Evolutionary conservation across 2,113 vertebrate genomes (phyloP), one percentile per base, ranked within the genome.

Genomic region (Labrus mixtus): DNA sequence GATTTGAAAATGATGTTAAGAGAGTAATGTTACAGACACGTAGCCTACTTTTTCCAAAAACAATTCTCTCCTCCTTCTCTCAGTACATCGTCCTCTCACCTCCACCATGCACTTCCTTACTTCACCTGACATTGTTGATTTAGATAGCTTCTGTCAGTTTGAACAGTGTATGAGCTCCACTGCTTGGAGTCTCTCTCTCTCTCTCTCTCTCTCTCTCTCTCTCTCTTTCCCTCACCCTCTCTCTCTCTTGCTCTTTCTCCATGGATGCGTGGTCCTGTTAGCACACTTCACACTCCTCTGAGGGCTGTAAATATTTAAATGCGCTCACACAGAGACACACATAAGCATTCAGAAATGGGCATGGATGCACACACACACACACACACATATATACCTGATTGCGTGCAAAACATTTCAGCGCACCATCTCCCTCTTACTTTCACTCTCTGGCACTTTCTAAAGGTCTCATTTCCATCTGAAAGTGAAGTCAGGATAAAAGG

Each of bases 401-500:
- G 66, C 59, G 48, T 48, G 0, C 48, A 29, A 50, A 73, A 54
- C 4, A 63, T 2, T 68, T 41, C 33, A 48, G 7, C 6, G 10
- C 41, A 1, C n/a, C 61, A 48, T 57, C 20, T 16, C 13, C 72
- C 62, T 53, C 37, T 19, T 11, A 19, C 54, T 51, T 17, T 53
- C 13, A 1, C 41, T 59, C 23, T 48, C 6, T 22, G 11, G 58
- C 76, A 78, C 45, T 64, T 51, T 2, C 6, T 72, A 75, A 85
- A 88, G 79, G 80, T 86, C 73, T 78, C 56, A 82, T 29, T 89
- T 83, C 82, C 72, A 84, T 68, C 60, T 39, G 36, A 62, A 67
- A 73, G 60, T 63, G 46, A 74, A 46, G 61, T 46, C 22, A 71
- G 8, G 23, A 82, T 83, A 17, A 69, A 53, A 65, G 58, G n/a